Evolutionary conservation across 1,140 invertebrate species (phyloP), one percentile per base, ranked within the genome.

Genomic region (Drosophila sproati): DNA sequence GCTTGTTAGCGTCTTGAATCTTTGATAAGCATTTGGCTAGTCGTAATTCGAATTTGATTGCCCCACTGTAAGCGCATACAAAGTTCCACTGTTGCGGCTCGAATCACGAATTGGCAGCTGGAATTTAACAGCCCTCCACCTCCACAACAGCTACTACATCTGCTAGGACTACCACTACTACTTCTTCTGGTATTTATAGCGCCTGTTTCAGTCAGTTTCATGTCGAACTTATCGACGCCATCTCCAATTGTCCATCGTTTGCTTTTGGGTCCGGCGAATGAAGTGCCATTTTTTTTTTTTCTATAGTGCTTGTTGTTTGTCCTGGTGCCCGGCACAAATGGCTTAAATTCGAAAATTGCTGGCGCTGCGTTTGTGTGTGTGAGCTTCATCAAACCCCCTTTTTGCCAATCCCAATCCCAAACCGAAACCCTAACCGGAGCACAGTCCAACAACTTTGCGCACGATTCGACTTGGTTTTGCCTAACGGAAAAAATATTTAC

Each of bases 341-440:
- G 85, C 85, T 89, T 81, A 89, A 89, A 89, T 82, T 89, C 85
- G 85, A 89, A 88, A 89, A 89, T 89, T 83, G 85, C 85, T 89
- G 61, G 86, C 85, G 63, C 73, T 88, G 83, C 83, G 78, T 69
- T 88, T 82, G 83, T 82, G 51, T 34, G 31, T 12, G 31, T 43
- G 39, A 3, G 45, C 35, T 34, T 6, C 0, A 3, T 29, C 10
- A n/a, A 43, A 50, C 6, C 28, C 29, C 50, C 8, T 35, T 10
- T 20, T 12, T 29, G n/a, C 39, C 39, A 43, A 43, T 43, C n/a
- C 10, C 39, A 4, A 43, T n/a, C 10, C 39, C 39, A 43, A 43
- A 34, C 3, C 12, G 12, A n/a, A 43, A 4, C 10, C 20, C 52
- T 34, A 37, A 55, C 20, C 20, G 20, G 20, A 20, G 31, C 41